Conservation (phyloP, 1,140 invertebrate genomes). For the Drosophila novamexicana region DNA sequence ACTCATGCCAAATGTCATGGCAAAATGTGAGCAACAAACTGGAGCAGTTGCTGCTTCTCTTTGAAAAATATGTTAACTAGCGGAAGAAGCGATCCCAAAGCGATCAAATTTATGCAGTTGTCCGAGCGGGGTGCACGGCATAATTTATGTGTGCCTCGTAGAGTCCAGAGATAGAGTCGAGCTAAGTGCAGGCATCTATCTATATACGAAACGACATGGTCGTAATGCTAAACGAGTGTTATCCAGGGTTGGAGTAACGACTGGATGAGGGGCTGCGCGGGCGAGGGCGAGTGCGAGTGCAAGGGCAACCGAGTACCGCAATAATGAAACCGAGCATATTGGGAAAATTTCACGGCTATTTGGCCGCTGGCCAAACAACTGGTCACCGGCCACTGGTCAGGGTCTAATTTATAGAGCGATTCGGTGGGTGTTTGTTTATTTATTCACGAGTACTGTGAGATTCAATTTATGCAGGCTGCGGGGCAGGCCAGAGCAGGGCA, state of each 20-base stretch:
- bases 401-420: slow-evolving; percentile 77
- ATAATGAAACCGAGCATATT: slow-evolving; percentile 68
- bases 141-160: slow-evolving; percentile 62
- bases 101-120: slow-evolving; percentile 50
- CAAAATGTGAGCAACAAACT: slow-evolving; percentile 29
- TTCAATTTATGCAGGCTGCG: slow-evolving; percentile 64
- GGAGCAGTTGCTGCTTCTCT: slow-evolving; percentile 55
- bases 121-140: slow-evolving; percentile 26
- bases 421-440: slow-evolving; percentile 66
- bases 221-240: slow-evolving; percentile 49
- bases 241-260: slow-evolving; percentile 22
- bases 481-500: slow-evolving; percentile 6
- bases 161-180: neutral
- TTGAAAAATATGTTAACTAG: slow-evolving; percentile 71
- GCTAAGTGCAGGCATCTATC: slow-evolving; percentile 2
- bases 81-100: slow-evolving; percentile 48
- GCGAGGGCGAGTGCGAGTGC: neutral
- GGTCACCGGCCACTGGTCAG: slow-evolving; percentile 65
- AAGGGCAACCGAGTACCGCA: slow-evolving; percentile 23
- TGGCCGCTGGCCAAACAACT: slow-evolving; percentile 54
- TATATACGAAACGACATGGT: slow-evolving; percentile 33
- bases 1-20: slow-evolving; percentile 41
- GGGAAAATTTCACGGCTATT: slow-evolving; percentile 80
- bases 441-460: slow-evolving; percentile 53
- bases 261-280: slow-evolving; percentile 6